Conservation (phyloP, 2,888 invertebrate species). For the Trichopria drosophilae region DNA sequence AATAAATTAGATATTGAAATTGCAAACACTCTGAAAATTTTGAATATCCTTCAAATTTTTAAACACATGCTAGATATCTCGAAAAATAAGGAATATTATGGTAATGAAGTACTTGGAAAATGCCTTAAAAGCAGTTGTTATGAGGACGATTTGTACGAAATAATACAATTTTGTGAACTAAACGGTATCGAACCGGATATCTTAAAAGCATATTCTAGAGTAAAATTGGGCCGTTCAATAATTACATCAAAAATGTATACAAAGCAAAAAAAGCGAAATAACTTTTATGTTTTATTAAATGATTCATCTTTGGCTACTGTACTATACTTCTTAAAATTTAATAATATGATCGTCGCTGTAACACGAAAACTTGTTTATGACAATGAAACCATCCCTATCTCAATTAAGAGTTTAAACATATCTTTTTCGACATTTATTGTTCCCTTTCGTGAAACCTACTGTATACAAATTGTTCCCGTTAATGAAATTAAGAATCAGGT, state of each 20-base stretch:
- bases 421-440: neutral
- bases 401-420: neutral
- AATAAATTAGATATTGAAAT: slow-evolving; percentile 20
- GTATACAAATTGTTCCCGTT: neutral
- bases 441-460: neutral
- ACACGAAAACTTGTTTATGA: neutral
- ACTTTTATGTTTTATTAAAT: slow-evolving; percentile 1
- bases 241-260: slow-evolving; percentile 11
- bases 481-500: neutral
- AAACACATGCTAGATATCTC: neutral
- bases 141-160: too few species aligned
- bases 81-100: neutral
- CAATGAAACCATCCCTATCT: neutral
- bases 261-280: slow-evolving; percentile 3
- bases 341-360: neutral
- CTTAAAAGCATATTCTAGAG: neutral
- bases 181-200: neutral
- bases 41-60: slow-evolving; percentile 5
- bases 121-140: too few species aligned
- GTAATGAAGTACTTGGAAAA: too few species aligned
- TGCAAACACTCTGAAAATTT: slow-evolving; percentile 13
- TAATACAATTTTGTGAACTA: too few species aligned
- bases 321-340: neutral
- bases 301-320: neutral
- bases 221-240: neutral